These are phyloP conservation scores for Lycorma delicatula DNA, from an alignment of 1,140 invertebrate species.

Conservation along the genomic window DNA sequence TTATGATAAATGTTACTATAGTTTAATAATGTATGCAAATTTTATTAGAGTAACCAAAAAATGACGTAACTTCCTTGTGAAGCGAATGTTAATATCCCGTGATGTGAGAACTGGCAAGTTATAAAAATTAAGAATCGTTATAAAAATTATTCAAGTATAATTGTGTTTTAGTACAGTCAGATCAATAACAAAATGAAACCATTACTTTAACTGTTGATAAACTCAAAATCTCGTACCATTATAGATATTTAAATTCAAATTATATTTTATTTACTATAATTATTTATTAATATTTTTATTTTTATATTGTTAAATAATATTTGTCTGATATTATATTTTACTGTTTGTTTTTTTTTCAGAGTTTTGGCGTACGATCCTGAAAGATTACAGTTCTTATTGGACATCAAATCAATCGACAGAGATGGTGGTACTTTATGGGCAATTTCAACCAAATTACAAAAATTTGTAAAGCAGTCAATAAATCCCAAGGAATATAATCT, in stretches of 20 bases:
- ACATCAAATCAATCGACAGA: slow-evolving; percentile 51
- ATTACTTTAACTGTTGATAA: too few relatives aligned
- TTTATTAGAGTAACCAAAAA: too few relatives aligned
- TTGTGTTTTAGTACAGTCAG: too few relatives aligned
- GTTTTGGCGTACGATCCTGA: slow-evolving; percentile 58
- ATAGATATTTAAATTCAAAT: background rate
- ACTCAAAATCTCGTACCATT: background rate
- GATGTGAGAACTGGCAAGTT: too few relatives aligned
- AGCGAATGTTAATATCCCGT: too few relatives aligned
- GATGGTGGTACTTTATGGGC: slow-evolving; percentile 60
- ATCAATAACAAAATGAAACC: too few relatives aligned
- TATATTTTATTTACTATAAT: background rate
- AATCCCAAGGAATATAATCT: slow-evolving; percentile 50
- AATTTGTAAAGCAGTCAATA: slow-evolving; percentile 57
- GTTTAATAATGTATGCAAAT: too few relatives aligned
- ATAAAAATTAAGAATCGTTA: too few relatives aligned
- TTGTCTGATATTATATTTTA: background rate
- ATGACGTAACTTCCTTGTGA: too few relatives aligned
- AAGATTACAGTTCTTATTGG: slow-evolving; percentile 62
- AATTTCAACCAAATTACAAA: slow-evolving; percentile 63
- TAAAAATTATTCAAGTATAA: too few relatives aligned
- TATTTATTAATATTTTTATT: background rate
- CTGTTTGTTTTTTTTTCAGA: slow-evolving; percentile 36
- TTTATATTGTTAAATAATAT: too few relatives aligned
- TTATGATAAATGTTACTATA: too few relatives aligned